Conservation (phyloP, 2,888 invertebrate species). For the Ypsolopha sequella region DNA sequence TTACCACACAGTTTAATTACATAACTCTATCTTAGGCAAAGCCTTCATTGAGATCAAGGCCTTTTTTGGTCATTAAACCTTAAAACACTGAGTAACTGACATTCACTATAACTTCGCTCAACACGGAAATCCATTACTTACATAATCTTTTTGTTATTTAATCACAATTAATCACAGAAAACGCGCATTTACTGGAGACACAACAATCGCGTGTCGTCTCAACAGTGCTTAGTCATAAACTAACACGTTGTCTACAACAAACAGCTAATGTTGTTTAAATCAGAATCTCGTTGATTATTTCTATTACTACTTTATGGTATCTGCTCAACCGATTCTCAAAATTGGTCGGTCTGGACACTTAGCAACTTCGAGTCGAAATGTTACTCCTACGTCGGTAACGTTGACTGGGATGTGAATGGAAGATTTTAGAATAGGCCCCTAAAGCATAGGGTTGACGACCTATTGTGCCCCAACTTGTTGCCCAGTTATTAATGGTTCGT, state of each 20-base stretch:
- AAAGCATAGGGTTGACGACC: constrained; percentile 26
- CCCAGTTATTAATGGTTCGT: background rate
- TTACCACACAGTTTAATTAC: constrained; percentile 17
- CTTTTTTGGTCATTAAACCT: constrained; percentile 4
- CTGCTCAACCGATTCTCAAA: too few relatives aligned
- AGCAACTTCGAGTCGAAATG: too few relatives aligned
- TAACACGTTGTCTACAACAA: constrained; percentile 31
- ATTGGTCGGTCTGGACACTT: background rate
- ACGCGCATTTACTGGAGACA: constrained; percentile 6
- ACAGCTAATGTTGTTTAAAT: constrained; percentile 30
- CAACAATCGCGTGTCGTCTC: constrained; percentile 39
- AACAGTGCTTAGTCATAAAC: constrained; percentile 41
- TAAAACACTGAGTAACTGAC: background rate
- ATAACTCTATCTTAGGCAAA: constrained; percentile 15
- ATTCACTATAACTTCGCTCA: background rate
- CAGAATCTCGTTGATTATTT: constrained; percentile 13
- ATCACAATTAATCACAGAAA: background rate
- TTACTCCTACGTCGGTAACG: background rate
- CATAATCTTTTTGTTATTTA: background rate
- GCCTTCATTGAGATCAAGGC: constrained; percentile 28
- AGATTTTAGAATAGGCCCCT: too few relatives aligned
- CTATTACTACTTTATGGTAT: too few relatives aligned
- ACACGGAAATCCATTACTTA: background rate
- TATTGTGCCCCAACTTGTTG: background rate
- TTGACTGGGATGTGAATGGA: too few relatives aligned